Evolutionary conservation across 1,140 invertebrate species (phyloP).

Genomic region (Cotesia typhae): DNA sequence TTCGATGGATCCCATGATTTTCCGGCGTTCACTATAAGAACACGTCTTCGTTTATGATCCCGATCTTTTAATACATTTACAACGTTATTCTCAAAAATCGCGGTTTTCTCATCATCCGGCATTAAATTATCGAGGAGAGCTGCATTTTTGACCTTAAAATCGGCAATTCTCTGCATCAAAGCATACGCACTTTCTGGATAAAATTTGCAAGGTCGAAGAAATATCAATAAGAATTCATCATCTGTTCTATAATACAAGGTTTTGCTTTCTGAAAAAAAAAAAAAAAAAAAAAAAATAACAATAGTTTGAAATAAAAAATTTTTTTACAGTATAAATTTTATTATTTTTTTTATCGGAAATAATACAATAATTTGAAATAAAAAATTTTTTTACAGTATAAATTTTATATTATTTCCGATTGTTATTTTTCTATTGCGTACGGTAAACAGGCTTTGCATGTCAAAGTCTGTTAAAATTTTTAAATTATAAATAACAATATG

Average conservation of each 20-base stretch:
- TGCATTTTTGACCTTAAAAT: constrained; percentile 77
- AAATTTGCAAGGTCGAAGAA: constrained; percentile 81
- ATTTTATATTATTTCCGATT: background rate
- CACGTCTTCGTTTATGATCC: constrained; percentile 74
- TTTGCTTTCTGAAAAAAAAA: constrained; percentile 63
- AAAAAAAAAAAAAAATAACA: too few relatives aligned
- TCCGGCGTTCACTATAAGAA: constrained; percentile 71
- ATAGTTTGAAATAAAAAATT: too few relatives aligned
- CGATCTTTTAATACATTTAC: constrained; percentile 77
- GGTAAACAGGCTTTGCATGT: background rate
- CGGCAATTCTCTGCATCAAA: constrained; percentile 78
- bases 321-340: too few relatives aligned
- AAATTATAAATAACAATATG: background rate
- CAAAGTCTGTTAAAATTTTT: background rate
- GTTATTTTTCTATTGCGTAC: background rate
- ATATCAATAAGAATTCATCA: constrained; percentile 78
- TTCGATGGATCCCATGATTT: constrained; percentile 77
- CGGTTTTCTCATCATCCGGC: constrained; percentile 72
- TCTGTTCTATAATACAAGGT: constrained; percentile 74
- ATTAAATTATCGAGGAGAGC: constrained; percentile 70
- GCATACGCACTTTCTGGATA: constrained; percentile 79
- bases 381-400: too few relatives aligned
- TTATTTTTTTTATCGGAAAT: too few relatives aligned
- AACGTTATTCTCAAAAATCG: constrained; percentile 74
- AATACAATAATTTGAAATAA: too few relatives aligned